Percentiles rank a stretch among this genome's conserved stretches.
Evolutionary conservation across 1,140 invertebrate species (phyloP).

Genomic region (Ceratosolen fusciceps): DNA sequence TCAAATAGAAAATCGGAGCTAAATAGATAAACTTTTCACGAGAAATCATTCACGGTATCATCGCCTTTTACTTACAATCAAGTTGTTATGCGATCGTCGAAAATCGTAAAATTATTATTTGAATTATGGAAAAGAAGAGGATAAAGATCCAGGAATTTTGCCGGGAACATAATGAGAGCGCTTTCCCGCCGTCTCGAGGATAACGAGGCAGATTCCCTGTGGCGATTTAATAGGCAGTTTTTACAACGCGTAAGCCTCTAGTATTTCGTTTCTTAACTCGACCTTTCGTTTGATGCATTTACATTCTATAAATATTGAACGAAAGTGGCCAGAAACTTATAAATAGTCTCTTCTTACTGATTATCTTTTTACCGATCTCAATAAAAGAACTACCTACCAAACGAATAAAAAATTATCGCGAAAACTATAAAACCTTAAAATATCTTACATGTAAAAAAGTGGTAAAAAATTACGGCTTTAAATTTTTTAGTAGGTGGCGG

Average conservation of each 20-base stretch:
- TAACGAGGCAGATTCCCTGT: slow-evolving; percentile 46
- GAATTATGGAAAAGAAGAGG: neutral
- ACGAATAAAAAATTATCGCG: neutral
- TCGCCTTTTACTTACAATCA: neutral
- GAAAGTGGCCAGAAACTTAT: slow-evolving; percentile 25
- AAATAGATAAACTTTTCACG: neutral
- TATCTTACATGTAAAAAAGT: neutral
- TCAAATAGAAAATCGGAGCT: neutral
- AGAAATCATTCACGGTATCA: neutral
- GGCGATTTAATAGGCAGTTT: slow-evolving; percentile 46
- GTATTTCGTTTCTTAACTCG: neutral
- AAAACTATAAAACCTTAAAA: neutral
- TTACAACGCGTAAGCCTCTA: slow-evolving; percentile 33
- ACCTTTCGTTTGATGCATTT: neutral
- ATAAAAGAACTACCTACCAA: neutral
- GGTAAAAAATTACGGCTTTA: slow-evolving; percentile 5
- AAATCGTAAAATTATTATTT: neutral
- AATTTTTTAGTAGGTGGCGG: slow-evolving; percentile 26
- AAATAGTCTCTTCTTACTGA: slow-evolving; percentile 4
- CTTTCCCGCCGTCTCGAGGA: slow-evolving; percentile 35
- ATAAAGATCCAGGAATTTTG: neutral
- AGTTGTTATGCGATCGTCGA: neutral
- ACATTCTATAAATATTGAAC: slow-evolving; percentile 42
- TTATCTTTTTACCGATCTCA: neutral
- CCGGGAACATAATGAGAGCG: slow-evolving; percentile 41